Conservation (phyloP, 2,113 vertebrate species). For the Actinemys pallida region DNA sequence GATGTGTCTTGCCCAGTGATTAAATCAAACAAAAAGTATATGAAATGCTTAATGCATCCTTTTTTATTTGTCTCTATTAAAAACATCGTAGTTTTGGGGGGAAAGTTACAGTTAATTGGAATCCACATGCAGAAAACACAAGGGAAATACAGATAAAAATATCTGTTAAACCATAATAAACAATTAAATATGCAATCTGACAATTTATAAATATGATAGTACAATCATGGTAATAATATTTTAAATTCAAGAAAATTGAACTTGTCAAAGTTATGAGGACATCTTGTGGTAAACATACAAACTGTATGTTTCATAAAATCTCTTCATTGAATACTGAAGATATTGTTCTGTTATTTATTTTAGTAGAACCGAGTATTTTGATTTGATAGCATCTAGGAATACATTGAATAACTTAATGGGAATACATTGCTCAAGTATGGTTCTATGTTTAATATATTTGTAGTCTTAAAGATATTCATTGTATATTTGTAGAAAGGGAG, state of each 20-base stretch:
- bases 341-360: background rate
- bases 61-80: background rate
- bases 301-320: background rate
- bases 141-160: background rate
- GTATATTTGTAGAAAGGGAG: background rate
- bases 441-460: background rate
- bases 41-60: background rate
- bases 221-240: background rate
- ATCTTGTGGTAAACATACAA: background rate
- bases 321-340: background rate
- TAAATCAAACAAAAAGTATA: background rate
- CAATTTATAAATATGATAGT: background rate
- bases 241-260: background rate
- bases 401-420: background rate
- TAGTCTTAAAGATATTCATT: background rate
- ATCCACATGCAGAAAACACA: background rate
- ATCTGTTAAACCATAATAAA: background rate
- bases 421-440: background rate
- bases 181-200: background rate
- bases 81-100: background rate
- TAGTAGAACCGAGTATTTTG: background rate
- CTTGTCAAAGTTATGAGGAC: background rate
- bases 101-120: rapidly evolving
- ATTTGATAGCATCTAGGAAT: background rate
- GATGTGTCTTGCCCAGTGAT: background rate